These are phyloP conservation scores for Paraplagusia blochii DNA, from an alignment of 2,113 vertebrate species.

Conservation along the genomic window DNA sequence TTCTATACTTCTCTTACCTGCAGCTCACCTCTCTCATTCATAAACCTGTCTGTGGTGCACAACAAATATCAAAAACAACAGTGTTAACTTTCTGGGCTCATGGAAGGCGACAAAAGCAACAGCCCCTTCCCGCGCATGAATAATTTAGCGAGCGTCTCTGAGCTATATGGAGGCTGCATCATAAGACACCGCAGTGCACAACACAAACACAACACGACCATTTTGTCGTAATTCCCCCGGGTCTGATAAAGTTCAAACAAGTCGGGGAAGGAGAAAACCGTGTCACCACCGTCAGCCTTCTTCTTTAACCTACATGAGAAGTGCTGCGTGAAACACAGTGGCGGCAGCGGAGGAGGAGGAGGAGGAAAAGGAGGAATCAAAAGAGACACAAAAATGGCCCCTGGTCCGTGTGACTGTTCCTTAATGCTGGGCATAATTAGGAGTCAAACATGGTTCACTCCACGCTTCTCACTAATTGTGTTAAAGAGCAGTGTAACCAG, in stretches of 20 bases:
- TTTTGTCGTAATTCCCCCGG: slow-evolving; percentile 74
- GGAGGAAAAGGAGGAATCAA: slow-evolving; percentile 22
- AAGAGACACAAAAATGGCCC: slow-evolving; percentile 32
- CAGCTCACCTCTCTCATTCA: slow-evolving; percentile 49
- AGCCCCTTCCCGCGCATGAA: slow-evolving; percentile 71
- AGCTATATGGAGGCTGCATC: slow-evolving; percentile 56
- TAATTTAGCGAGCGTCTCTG: slow-evolving; percentile 72
- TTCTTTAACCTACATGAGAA: slow-evolving; percentile 62
- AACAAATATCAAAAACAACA: slow-evolving; percentile 63
- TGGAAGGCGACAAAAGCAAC: slow-evolving; percentile 73
- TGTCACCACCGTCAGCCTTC: slow-evolving; percentile 65
- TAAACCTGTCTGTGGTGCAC: slow-evolving; percentile 49
- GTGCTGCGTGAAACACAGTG: slow-evolving; percentile 11
- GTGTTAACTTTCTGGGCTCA: slow-evolving; percentile 69
- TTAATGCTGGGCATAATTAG: slow-evolving; percentile 89
- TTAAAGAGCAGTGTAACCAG: slow-evolving; percentile 93
- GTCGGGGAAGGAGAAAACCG: slow-evolving; percentile 39
- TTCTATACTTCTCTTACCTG: slow-evolving; percentile 34
- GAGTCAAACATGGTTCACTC: slow-evolving; percentile 86
- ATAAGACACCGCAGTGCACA: slow-evolving; percentile 54
- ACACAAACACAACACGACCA: slow-evolving; percentile 72
- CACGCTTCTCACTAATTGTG: slow-evolving; percentile 90
- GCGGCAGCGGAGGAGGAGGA: slow-evolving; percentile 19
- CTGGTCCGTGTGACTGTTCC: slow-evolving; percentile 82
- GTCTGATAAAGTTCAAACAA: slow-evolving; percentile 81